A percentile compares a stretch with the other conserved stretches of the same genome.
Conservation (phyloP, 1,140 invertebrate genomes). For the Calephelis nemesis region DNA sequence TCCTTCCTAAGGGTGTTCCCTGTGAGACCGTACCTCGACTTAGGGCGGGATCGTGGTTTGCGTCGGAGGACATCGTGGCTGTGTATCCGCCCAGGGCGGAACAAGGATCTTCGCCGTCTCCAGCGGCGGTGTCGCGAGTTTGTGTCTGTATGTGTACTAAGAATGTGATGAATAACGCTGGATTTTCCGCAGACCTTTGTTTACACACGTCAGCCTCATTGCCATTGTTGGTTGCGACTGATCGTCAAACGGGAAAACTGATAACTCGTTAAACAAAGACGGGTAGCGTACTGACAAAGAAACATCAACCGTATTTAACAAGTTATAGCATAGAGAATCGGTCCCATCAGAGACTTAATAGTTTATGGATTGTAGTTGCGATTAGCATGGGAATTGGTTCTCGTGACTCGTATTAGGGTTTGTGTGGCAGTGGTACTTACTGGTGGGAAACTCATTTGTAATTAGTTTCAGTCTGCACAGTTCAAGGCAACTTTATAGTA, state of each 20-base stretch:
- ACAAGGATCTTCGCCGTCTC: too few relatives aligned
- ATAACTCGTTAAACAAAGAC: neutral
- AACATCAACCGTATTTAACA: neutral
- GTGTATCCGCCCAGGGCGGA: too few relatives aligned
- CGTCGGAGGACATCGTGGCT: too few relatives aligned
- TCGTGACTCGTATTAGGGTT: conserved; percentile 6
- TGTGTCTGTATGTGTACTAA: too few relatives aligned
- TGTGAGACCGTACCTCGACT: too few relatives aligned
- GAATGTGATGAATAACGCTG: too few relatives aligned
- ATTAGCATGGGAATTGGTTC: conserved; percentile 15
- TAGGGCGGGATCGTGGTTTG: too few relatives aligned
- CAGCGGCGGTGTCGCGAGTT: too few relatives aligned
- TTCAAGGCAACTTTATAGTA: too few relatives aligned
- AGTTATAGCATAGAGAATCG: neutral
- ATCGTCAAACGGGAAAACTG: conserved; percentile 11
- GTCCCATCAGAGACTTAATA: neutral
- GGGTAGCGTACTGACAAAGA: neutral
- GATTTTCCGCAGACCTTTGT: neutral
- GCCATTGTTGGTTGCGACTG: neutral
- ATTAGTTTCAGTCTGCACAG: neutral
- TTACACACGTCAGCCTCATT: neutral
- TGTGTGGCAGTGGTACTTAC: conserved; percentile 8
- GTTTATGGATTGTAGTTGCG: neutral
- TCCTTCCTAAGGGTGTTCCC: too few relatives aligned
- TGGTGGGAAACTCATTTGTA: neutral